A percentile compares a stretch with the other conserved stretches of the same genome.
phyloP scores from a whole-genome alignment of 2,797 vertebrate genomes.

The Xiphorhynchus erythropygius region DNA sequence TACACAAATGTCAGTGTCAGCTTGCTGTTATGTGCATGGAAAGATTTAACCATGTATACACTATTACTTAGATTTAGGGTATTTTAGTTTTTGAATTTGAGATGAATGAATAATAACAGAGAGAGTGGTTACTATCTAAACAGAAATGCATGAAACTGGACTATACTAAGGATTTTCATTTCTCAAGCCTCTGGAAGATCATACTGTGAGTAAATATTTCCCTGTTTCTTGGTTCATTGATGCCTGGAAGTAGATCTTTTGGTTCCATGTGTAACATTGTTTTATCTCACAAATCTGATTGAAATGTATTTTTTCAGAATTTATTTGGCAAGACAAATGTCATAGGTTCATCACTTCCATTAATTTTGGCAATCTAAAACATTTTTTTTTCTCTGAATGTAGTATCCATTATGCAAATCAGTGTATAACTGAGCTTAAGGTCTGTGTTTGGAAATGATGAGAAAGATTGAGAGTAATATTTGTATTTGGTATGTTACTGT shows the following conservation, averaged over 20 bases:
- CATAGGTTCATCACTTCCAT: not conserved
- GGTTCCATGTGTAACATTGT: not conserved
- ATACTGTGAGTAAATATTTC: constrained; percentile 25
- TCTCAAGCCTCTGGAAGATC: constrained; percentile 22
- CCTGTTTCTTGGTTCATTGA: not conserved
- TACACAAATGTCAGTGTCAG: not conserved
- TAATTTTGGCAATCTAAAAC: not conserved
- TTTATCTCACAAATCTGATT: not conserved
- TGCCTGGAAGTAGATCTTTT: not conserved
- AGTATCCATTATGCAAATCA: not conserved
- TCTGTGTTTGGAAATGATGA: not conserved
- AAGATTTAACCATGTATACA: constrained; percentile 1
- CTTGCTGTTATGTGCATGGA: not conserved
- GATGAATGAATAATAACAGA: not conserved
- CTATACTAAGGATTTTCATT: constrained; percentile 13
- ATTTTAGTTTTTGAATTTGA: constrained; percentile 9
- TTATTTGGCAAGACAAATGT: not conserved
- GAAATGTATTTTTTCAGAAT: not conserved
- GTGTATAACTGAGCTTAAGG: not conserved
- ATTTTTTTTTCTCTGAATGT: not conserved
- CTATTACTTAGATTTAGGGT: not conserved
- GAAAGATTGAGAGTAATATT: constrained; percentile 4
- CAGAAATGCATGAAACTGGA: not conserved
- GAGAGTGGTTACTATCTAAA: not conserved
- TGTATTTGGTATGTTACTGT: not conserved